Evolutionary conservation across 2,888 invertebrate genomes (phyloP).

Genomic region (Lordiphosa fenestrarum): DNA sequence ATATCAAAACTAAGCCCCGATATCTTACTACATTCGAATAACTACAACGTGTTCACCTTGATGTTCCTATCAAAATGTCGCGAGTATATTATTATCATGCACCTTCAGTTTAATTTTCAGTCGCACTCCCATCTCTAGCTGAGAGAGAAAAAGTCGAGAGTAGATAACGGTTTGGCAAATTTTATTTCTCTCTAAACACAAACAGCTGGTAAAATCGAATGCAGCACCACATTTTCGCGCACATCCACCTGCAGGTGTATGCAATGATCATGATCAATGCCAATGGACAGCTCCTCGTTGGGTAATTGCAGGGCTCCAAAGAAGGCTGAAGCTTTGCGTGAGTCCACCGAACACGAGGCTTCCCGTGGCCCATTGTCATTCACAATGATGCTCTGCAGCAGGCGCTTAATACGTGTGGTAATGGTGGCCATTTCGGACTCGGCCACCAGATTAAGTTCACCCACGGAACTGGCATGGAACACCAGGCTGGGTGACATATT

Average conservation of each 20-base stretch:
- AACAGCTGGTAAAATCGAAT: constrained; percentile 90
- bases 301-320: constrained; percentile 89
- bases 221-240: constrained; percentile 87
- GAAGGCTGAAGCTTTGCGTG: constrained; percentile 90
- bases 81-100: no score
- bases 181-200: constrained; percentile 55
- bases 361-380: constrained; percentile 59
- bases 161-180: not conserved
- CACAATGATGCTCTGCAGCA: constrained; percentile 81
- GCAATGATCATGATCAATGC: constrained; percentile 87
- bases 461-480: constrained; percentile 87
- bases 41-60: no score
- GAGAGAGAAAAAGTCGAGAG: no score
- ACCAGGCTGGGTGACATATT: constrained; percentile 87
- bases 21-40: no score
- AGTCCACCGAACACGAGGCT: constrained; percentile 86
- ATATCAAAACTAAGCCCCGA: no score
- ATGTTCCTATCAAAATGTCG: no score
- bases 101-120: no score
- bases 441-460: constrained; percentile 87
- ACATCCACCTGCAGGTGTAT: constrained; percentile 88
- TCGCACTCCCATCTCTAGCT: no score
- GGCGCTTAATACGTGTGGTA: constrained; percentile 89
- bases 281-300: constrained; percentile 87
- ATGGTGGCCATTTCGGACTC: constrained; percentile 90